Conservation (phyloP, 2,888 invertebrate genomes). For the Drymonia ruficornis region DNA sequence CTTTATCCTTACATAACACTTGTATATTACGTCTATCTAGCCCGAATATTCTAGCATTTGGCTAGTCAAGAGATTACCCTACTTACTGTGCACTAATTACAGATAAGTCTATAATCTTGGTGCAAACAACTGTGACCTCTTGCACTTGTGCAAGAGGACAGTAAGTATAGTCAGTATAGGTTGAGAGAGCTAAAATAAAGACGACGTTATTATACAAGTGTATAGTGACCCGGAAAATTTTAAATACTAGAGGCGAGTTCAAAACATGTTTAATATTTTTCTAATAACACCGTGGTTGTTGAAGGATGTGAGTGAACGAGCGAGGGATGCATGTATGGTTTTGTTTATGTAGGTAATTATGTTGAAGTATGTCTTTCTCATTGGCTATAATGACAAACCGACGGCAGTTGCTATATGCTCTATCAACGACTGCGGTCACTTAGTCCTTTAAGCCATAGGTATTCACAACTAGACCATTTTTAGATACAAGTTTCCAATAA, state of each 20-base stretch:
- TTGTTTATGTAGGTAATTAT: slow-evolving; percentile 1
- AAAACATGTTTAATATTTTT: no score
- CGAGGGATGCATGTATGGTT: no score
- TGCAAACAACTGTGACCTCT: not conserved
- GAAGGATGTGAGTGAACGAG: not conserved
- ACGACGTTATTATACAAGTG: no score
- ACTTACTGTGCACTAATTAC: not conserved
- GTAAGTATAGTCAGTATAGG: no score
- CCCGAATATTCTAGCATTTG: not conserved
- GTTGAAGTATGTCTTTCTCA: not conserved
- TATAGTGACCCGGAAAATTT: no score
- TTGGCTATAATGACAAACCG: not conserved
- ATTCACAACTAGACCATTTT: not conserved
- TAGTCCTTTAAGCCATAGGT: not conserved
- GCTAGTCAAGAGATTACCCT: not conserved
- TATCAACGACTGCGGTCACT: not conserved
- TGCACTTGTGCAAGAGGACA: no score
- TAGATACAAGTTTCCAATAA: not conserved
- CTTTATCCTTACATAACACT: no score
- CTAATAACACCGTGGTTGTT: no score
- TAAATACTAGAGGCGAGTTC: no score
- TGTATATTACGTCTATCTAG: no score
- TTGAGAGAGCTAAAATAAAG: no score
- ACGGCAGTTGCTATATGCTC: not conserved
- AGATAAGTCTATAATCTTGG: not conserved